Conservation (phyloP, 2,797 vertebrate species). For the Acropternis orthonyx region DNA sequence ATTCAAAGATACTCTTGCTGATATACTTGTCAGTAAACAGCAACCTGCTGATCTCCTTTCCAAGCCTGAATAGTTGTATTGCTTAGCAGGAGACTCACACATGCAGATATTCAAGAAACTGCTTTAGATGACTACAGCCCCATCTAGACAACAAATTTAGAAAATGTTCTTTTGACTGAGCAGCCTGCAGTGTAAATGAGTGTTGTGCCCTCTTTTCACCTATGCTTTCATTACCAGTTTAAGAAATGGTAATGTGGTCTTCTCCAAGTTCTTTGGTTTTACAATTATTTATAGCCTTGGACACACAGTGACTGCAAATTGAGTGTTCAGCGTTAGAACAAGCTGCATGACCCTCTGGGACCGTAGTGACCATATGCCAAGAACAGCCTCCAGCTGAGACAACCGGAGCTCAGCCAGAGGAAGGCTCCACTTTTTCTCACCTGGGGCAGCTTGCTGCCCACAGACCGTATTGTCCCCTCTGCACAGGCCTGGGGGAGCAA, state of each 20-base stretch:
- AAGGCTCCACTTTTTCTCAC: neutral
- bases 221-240: neutral
- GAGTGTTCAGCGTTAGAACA: neutral
- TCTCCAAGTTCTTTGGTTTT: neutral
- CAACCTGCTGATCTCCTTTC: neutral
- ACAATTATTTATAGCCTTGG: neutral
- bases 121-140: neutral
- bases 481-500: accelerated
- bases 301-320: neutral
- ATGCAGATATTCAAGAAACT: neutral
- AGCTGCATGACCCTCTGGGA: neutral
- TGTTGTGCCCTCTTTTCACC: neutral
- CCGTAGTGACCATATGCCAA: neutral
- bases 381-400: neutral
- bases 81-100: neutral
- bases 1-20: neutral
- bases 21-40: neutral
- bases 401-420: neutral
- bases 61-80: neutral
- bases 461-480: neutral
- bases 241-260: neutral
- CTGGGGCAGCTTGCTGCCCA: neutral
- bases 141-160: neutral
- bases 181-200: neutral
- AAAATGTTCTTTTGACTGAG: neutral